These are phyloP conservation scores for Drosophila sulfurigaster DNA, from an alignment of 1,140 invertebrate genomes.

Conservation along the genomic window DNA sequence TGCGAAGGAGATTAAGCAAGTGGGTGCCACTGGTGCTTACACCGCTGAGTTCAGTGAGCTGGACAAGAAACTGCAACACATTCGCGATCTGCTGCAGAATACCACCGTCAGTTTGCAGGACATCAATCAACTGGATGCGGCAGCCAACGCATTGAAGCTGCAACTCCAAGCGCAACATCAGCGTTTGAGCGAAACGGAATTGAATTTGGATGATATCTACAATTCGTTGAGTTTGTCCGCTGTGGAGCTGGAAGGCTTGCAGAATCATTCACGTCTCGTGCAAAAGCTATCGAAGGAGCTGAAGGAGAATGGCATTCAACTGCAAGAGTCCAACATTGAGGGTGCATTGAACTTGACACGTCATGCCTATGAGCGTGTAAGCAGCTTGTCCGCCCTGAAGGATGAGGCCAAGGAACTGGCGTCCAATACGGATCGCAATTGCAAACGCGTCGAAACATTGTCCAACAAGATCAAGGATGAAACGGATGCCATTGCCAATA, in stretches of 20 bases:
- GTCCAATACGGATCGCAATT: conserved; percentile 92
- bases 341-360: conserved; percentile 96
- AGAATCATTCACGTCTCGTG: conserved; percentile 89
- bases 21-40: conserved; percentile 97
- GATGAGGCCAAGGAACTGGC: conserved; percentile 89
- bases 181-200: conserved; percentile 86
- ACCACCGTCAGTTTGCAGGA: conserved; percentile 90
- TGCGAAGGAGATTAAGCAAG: conserved; percentile 96
- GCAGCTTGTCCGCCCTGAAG: conserved; percentile 86
- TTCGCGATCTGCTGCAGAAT: conserved; percentile 90
- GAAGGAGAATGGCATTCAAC: conserved; percentile 93
- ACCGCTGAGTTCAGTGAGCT: conserved; percentile 96
- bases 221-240: conserved; percentile 92
- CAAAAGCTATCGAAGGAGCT: conserved; percentile 91
- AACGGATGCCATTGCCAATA: conserved; percentile 90
- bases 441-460: conserved; percentile 92
- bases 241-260: conserved; percentile 90
- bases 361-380: conserved; percentile 89
- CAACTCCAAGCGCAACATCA: conserved; percentile 82
- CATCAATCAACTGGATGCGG: conserved; percentile 87
- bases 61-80: conserved; percentile 92
- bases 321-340: conserved; percentile 97
- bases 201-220: conserved; percentile 91
- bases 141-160: conserved; percentile 83
- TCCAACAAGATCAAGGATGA: conserved; percentile 89